These are phyloP conservation scores for Drosophila chauvacae DNA, from an alignment of 1,140 invertebrate species.

Conservation along the genomic window DNA sequence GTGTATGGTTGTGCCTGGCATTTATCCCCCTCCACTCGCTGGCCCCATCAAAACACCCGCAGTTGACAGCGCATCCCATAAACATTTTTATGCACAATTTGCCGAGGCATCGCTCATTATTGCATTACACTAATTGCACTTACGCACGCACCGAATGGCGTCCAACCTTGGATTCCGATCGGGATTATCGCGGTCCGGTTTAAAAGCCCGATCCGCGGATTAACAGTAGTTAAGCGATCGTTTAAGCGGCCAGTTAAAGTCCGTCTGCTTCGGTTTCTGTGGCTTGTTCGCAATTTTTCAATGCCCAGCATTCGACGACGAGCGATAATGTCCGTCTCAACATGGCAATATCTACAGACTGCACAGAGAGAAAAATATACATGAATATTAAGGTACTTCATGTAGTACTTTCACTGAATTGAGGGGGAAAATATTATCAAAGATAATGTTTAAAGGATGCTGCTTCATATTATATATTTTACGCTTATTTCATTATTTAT, in stretches of 20 bases:
- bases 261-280: constrained; percentile 22
- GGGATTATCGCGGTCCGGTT: constrained; percentile 43
- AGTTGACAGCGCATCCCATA: constrained; percentile 27
- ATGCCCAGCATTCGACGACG: constrained; percentile 67
- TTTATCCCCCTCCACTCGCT: background rate
- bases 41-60: constrained; percentile 23
- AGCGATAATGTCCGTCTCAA: constrained; percentile 68
- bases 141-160: constrained; percentile 74
- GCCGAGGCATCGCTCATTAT: constrained; percentile 69
- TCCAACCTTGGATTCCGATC: constrained; percentile 38
- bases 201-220: constrained; percentile 55
- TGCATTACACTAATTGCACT: constrained; percentile 79
- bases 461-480: background rate
- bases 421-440: background rate
- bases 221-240: constrained; percentile 83
- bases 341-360: constrained; percentile 32
- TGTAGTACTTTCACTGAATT: background rate
- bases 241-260: constrained; percentile 68
- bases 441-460: background rate
- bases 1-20: background rate
- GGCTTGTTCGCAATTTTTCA: constrained; percentile 67
- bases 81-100: constrained; percentile 53
- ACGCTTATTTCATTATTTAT: background rate
- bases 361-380: constrained; percentile 10
- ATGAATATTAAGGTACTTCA: too few relatives aligned